A percentile compares a stretch with the other conserved stretches of the same genome.
Evolutionary conservation across 23 tunicate genomes (phyloP).

Genomic region (Aplidium turbinatum): DNA sequence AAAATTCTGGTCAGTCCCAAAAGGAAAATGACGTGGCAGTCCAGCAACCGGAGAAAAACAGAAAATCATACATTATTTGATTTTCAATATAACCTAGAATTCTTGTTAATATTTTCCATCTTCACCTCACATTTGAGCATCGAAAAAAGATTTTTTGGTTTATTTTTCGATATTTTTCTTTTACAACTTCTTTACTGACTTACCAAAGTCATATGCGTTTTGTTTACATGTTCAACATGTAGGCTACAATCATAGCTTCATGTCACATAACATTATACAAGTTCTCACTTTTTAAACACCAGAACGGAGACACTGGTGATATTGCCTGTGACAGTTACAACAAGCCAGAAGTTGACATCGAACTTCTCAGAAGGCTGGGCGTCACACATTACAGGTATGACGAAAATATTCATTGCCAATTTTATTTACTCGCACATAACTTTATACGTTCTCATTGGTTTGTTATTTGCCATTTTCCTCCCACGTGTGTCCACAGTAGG

Average conservation of each 20-base stretch:
- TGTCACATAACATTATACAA: background rate
- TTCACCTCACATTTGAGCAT: too few relatives aligned
- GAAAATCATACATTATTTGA: too few relatives aligned
- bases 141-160: background rate
- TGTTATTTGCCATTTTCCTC: too few relatives aligned
- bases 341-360: conserved; percentile 75
- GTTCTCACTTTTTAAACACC: background rate
- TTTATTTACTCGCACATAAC: too few relatives aligned
- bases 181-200: background rate
- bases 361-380: conserved; percentile 50
- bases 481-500: too few relatives aligned
- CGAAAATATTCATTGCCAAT: too few relatives aligned
- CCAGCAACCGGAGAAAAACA: too few relatives aligned
- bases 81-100: too few relatives aligned
- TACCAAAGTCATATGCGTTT: background rate
- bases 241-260: background rate
- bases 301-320: conserved; percentile 83
- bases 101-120: too few relatives aligned
- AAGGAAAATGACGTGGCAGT: too few relatives aligned
- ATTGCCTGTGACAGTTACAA: conserved; percentile 96
- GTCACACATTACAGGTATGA: conserved; percentile 81
- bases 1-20: too few relatives aligned
- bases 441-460: too few relatives aligned
- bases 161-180: background rate
- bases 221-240: background rate